phyloP scores from a whole-genome alignment of 2,888 invertebrate genomes.

The Perizoma flavofasciatum region DNA sequence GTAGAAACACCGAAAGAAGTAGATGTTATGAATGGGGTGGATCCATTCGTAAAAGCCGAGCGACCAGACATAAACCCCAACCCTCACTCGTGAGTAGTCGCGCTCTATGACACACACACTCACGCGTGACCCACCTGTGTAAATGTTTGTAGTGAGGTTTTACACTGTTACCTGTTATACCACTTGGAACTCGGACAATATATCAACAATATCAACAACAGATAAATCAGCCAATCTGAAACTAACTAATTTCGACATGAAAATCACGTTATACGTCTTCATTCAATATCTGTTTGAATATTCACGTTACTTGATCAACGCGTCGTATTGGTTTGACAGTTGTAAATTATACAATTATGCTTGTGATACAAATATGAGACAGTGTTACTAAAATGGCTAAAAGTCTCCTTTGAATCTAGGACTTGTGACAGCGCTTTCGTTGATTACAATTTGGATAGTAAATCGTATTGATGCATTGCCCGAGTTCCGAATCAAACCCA shows the following conservation, averaged over 20 bases:
- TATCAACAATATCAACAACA: not conserved
- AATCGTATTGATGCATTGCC: slow-evolving; percentile 35
- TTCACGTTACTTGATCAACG: too few species aligned
- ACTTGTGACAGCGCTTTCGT: too few species aligned
- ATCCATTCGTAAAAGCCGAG: slow-evolving; percentile 61
- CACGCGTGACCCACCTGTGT: slow-evolving; percentile 55
- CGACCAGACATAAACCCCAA: slow-evolving; percentile 73
- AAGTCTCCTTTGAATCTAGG: too few species aligned
- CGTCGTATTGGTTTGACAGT: too few species aligned
- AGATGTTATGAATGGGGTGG: slow-evolving; percentile 35
- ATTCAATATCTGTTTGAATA: too few species aligned
- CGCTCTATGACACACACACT: slow-evolving; percentile 55
- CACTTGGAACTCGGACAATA: slow-evolving; percentile 22
- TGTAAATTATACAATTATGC: too few species aligned
- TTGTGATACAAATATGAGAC: too few species aligned
- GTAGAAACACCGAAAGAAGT: slow-evolving; percentile 29
- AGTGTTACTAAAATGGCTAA: too few species aligned
- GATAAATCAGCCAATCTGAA: too few species aligned
- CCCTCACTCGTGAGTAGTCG: slow-evolving; percentile 81
- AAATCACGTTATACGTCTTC: not conserved
- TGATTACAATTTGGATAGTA: not conserved
- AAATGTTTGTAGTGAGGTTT: slow-evolving; percentile 45
- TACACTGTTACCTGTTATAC: slow-evolving; percentile 36
- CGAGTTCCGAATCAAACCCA: slow-evolving; percentile 41
- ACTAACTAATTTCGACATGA: too few species aligned